Evolutionary conservation across 2,888 invertebrate genomes (phyloP).

Genomic region (Leptinotarsa haldemani): DNA sequence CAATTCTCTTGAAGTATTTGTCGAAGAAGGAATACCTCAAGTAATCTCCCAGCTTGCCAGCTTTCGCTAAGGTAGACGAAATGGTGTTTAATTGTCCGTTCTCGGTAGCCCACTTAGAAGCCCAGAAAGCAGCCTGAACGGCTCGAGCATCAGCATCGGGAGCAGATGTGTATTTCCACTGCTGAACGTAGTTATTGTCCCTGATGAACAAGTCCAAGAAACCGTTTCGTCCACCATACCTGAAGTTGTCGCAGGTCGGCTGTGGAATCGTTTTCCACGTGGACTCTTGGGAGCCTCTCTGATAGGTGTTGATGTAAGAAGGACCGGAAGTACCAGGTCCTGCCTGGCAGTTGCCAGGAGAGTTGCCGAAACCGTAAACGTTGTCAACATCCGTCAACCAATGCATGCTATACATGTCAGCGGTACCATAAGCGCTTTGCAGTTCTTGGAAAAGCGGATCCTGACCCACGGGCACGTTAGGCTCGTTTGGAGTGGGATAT

Average conservation of each 20-base stretch:
- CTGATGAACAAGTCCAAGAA: slow-evolving; percentile 47
- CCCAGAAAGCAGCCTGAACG: slow-evolving; percentile 51
- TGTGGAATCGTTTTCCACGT: slow-evolving; percentile 53
- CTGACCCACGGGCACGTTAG: slow-evolving; percentile 42
- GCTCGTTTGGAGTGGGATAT: slow-evolving; percentile 46
- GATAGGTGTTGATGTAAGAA: slow-evolving; percentile 51
- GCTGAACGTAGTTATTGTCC: slow-evolving; percentile 49
- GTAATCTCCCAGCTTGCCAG: slow-evolving; percentile 51
- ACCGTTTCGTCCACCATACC: slow-evolving; percentile 46
- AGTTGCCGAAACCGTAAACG: slow-evolving; percentile 50
- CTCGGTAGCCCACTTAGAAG: slow-evolving; percentile 48
- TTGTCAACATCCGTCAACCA: slow-evolving; percentile 52
- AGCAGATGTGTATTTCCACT: slow-evolving; percentile 52
- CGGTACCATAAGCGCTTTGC: slow-evolving; percentile 42
- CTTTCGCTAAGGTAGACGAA: slow-evolving; percentile 43
- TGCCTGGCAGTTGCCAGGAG: slow-evolving; percentile 40
- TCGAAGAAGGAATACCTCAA: slow-evolving; percentile 50
- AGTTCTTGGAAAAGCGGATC: slow-evolving; percentile 50
- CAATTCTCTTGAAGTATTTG: slow-evolving; percentile 53
- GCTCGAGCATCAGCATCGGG: slow-evolving; percentile 52
- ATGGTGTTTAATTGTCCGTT: slow-evolving; percentile 41
- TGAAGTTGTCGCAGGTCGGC: slow-evolving; percentile 50
- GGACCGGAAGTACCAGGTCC: slow-evolving; percentile 46
- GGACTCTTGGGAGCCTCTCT: slow-evolving; percentile 50
- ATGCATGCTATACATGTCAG: slow-evolving; percentile 49